phyloP scores from a whole-genome alignment of 2,113 vertebrate species.

The Rattus rattus region DNA sequence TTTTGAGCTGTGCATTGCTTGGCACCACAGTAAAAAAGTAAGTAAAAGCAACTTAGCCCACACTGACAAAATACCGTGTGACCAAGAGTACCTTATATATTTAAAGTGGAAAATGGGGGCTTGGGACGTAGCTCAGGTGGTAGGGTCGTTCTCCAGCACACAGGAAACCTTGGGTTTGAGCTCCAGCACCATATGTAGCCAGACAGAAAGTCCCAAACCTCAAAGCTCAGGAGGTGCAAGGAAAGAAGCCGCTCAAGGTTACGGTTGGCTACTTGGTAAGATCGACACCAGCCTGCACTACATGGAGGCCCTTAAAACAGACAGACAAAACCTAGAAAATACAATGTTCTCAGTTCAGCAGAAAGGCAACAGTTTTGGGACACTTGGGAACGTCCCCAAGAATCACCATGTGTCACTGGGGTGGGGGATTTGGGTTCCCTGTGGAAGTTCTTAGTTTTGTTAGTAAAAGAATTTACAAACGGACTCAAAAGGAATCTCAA shows the following conservation, averaged over 20 bases:
- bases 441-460: background rate
- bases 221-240: background rate
- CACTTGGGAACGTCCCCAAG: background rate
- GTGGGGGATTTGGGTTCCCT: background rate
- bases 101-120: background rate
- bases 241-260: background rate
- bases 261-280: background rate
- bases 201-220: background rate
- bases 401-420: background rate
- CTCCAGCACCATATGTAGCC: background rate
- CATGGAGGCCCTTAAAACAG: background rate
- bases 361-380: background rate
- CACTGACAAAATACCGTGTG: background rate
- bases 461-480: background rate
- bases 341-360: constrained; percentile 19
- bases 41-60: background rate
- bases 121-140: background rate
- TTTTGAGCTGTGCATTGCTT: background rate
- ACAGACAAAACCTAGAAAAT: background rate
- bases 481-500: background rate
- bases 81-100: constrained; percentile 8
- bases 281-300: background rate
- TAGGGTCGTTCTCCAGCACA: background rate
- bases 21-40: background rate
- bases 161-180: background rate